Evolutionary conservation across 2,113 vertebrate genomes (phyloP).

Genomic region (Phoenicopterus ruber): DNA sequence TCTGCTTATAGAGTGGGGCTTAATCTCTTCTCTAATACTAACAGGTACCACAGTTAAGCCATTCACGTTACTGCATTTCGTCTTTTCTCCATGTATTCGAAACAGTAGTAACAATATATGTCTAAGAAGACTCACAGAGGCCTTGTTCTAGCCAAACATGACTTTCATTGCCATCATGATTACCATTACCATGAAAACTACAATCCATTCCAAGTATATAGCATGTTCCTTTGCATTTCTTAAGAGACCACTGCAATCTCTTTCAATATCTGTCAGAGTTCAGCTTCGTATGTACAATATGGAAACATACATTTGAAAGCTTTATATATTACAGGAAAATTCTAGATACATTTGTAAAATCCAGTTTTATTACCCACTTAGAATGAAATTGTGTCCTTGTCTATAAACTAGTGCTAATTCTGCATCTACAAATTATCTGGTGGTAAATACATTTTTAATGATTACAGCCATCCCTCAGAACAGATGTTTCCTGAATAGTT

Average conservation of each 20-base stretch:
- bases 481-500: slow-evolving; percentile 58
- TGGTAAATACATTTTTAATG: slow-evolving; percentile 58
- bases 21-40: neutral
- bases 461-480: slow-evolving; percentile 5
- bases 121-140: neutral
- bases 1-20: neutral
- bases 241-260: neutral
- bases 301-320: neutral
- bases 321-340: neutral
- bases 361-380: neutral
- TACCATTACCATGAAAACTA: neutral
- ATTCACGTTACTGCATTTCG: neutral
- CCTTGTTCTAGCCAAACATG: neutral
- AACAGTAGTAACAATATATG: neutral
- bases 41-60: neutral
- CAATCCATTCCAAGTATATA: neutral
- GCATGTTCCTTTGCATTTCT: neutral
- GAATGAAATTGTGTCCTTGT: slow-evolving; percentile 7
- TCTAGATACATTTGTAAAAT: neutral
- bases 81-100: neutral
- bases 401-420: slow-evolving; percentile 24
- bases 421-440: slow-evolving; percentile 38
- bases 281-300: neutral
- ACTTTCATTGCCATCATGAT: neutral
- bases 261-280: neutral